These are phyloP conservation scores for Pseudonaja textilis DNA, from an alignment of 2,113 vertebrate species.

Conservation along the genomic window DNA sequence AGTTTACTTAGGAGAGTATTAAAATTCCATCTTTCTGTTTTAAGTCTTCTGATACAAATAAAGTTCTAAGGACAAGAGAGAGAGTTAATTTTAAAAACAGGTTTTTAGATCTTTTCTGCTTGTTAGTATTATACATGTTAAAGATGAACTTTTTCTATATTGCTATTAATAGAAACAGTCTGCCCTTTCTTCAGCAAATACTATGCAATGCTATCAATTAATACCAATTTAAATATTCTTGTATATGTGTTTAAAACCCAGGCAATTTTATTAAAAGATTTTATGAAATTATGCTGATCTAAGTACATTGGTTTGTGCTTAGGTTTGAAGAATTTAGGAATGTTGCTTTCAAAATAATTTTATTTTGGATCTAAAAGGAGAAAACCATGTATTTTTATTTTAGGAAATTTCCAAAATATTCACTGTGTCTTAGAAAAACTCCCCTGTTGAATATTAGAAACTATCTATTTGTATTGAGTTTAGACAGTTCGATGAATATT, in stretches of 20 bases:
- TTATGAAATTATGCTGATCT: background rate
- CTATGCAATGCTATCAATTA: background rate
- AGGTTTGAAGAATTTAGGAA: background rate
- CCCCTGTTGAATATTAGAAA: constrained; percentile 5
- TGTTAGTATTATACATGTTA: background rate
- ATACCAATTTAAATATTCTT: background rate
- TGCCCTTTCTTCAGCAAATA: background rate
- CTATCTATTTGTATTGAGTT: background rate
- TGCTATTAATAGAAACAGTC: background rate
- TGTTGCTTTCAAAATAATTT: background rate
- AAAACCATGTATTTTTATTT: constrained; percentile 1
- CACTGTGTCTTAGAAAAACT: background rate
- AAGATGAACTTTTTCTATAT: background rate
- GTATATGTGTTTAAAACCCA: background rate
- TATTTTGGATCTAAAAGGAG: background rate
- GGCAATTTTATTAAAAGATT: background rate
- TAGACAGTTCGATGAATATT: constrained; percentile 2
- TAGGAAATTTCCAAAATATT: background rate
- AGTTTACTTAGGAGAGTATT: background rate
- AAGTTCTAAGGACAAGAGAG: background rate
- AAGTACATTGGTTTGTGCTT: background rate
- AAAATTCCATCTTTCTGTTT: background rate
- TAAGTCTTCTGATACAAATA: background rate
- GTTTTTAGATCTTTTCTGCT: background rate
- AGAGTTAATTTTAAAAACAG: background rate